Base-by-base conservation (phyloP, 1,140 invertebrate species). In the Hyposmocoma kahamanoa region DNA sequence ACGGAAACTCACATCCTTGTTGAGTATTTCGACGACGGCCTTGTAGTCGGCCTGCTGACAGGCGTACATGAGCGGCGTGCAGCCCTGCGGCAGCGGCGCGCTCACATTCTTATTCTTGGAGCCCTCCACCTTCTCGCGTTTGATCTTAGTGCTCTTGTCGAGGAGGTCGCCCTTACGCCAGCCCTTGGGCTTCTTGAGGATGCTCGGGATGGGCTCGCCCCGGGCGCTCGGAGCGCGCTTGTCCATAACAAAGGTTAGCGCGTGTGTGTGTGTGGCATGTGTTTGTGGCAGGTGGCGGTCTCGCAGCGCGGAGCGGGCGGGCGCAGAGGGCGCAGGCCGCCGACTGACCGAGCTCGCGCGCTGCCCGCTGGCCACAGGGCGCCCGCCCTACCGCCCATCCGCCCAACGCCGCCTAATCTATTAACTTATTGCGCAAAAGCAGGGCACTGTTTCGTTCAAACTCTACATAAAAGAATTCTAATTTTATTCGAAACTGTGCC, bases 51-150 rank as follows among this genome's bases (percentile, higher is more conserved):
- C 90, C 75, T 95, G 94, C 84, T 96, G 95, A 71, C 95, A 96
- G 59, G 95, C 95, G 82, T 96, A 94, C 95, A 97, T 96, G 66
- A 97, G 89, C 44, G 92, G 90, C 43, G 94, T 94, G 67, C 89
- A 90, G 58, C 89, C 89, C 56, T 88, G 88, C 49, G 84, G 84
- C 54, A 90, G 70, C 55, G 75, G 69, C 22, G 71, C 63, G 51
- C 59, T 75, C 51, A 68, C 79, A 72, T 78, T 74, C 47, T 51
- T 56, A 22, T 60, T 56, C 62, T 66, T 76, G 11, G 62, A 53
- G 39, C 64, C 63, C 50, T 69, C 64, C 47, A 57, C 65, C 50
- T 72, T 79, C 55, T 79, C 80, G 2, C 71, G 69, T 59, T 79
- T 77, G 41, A 81, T 81, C 63, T 84, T 86, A 17, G 76, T 54